These are phyloP conservation scores for Uria lomvia DNA, from an alignment of 2,113 vertebrate genomes.

Conservation along the genomic window DNA sequence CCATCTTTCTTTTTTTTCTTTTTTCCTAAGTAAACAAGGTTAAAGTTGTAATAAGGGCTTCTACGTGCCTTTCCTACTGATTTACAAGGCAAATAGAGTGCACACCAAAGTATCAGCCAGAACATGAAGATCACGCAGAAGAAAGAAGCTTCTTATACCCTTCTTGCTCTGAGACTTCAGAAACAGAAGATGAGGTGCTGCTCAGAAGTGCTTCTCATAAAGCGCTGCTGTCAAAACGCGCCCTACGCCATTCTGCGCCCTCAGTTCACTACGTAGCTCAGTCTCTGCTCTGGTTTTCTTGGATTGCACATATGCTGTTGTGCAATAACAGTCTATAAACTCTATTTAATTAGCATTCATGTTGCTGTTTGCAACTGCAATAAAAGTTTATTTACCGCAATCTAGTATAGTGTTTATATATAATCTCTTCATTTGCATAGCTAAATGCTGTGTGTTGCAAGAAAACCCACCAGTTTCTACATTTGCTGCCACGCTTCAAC, in stretches of 20 bases:
- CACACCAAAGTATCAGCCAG: neutral
- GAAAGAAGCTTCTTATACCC: neutral
- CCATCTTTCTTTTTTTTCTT: neutral
- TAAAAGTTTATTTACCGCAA: neutral
- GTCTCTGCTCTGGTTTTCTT: neutral
- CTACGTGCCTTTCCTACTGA: neutral
- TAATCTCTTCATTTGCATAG: neutral
- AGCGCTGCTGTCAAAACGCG: neutral
- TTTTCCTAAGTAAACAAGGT: neutral
- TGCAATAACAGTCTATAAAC: neutral
- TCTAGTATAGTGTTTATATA: neutral
- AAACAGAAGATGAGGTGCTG: neutral
- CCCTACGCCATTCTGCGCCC: neutral
- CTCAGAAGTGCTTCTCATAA: neutral
- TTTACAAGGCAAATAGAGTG: neutral
- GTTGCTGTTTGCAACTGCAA: neutral
- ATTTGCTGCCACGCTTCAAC: neutral
- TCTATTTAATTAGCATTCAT: neutral
- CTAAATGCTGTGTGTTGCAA: neutral
- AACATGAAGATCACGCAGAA: neutral
- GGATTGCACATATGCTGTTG: neutral
- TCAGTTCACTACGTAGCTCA: accelerated
- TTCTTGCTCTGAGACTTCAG: neutral
- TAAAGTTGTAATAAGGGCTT: neutral
- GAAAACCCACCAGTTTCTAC: neutral